Base-by-base conservation (phyloP, 2,888 invertebrate species). In the Cantharis flavilabris region DNA sequence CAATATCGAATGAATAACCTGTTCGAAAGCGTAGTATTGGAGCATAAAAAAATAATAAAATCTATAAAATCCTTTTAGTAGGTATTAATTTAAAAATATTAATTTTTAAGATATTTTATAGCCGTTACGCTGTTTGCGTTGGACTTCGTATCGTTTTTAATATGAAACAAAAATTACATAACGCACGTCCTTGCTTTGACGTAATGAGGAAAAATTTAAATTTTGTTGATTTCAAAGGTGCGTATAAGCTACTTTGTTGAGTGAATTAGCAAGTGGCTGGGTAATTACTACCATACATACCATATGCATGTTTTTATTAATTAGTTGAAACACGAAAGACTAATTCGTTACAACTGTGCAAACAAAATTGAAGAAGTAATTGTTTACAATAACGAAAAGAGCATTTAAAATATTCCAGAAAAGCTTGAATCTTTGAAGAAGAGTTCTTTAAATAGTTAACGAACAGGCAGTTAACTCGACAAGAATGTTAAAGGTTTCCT, bases 401-500 rank as follows among this genome's bases (percentile, higher is more conserved):
- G 49, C n/a, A n/a, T n/a, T 49, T 49, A 49, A 49, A n/a, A 49
- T 49, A 49, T 49, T 49, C n/a, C 7, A 49, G 7, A n/a, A 49
- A 49, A 49, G 49, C 7, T 49, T n/a, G 49, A 49, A 49, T 49
- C 49, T 49, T 49, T 49, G 49, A 49, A 49, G 49, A 49, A 49
- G 33, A 33, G 49, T 49, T 49, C 49, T 49, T 49, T 49, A 49
- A 49, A 49, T 49, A 49, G 49, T 49, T 49, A 49, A 49, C n/a
- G 13, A 13, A 49, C 49, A 49, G 49, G 49, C 49, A 49, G 49
- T 49, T 49, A 49, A 49, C 49, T 49, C 49, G 49, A 49, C 65
- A 16, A 67, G 65, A 20, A 67, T 23, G 20, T 67, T 67, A 67
- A 67, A 67, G 65, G 65, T 67, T 67, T 67, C 65, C 65, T 67